Evolutionary conservation across 1,140 invertebrate species (phyloP).

Genomic region (Battus philenor): DNA sequence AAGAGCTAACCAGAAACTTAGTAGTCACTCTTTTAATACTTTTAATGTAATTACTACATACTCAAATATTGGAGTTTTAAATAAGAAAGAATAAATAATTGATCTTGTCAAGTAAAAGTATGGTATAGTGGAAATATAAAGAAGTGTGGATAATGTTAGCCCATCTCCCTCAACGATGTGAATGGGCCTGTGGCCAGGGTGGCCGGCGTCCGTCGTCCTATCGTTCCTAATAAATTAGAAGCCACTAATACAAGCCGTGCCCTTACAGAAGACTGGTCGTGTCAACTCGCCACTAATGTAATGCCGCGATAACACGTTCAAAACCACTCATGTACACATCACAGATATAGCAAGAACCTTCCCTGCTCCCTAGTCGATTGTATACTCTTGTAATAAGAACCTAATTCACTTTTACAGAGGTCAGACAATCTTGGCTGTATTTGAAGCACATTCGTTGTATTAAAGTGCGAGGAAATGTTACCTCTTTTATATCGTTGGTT

Average conservation of each 20-base stretch:
- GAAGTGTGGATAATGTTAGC: constrained; percentile 33
- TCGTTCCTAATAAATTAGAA: constrained; percentile 73
- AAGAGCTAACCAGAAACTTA: too few relatives aligned
- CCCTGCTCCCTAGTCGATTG: constrained; percentile 19
- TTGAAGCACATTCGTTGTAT: constrained; percentile 36
- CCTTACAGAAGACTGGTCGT: constrained; percentile 72
- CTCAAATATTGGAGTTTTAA: too few relatives aligned
- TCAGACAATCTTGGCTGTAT: constrained; percentile 27
- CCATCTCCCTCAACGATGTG: constrained; percentile 44
- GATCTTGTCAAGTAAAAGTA: too few relatives aligned
- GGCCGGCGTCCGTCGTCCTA: constrained; percentile 71
- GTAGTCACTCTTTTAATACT: too few relatives aligned
- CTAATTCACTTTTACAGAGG: constrained; percentile 20
- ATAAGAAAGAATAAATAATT: too few relatives aligned
- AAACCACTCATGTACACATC: constrained; percentile 59
- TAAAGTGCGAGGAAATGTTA: constrained; percentile 47
- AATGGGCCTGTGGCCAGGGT: constrained; percentile 65
- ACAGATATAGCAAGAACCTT: constrained; percentile 40
- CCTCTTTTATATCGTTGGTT: constrained; percentile 61
- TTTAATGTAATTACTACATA: too few relatives aligned
- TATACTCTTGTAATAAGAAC: constrained; percentile 15
- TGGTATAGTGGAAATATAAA: too few relatives aligned
- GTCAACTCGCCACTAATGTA: constrained; percentile 70
- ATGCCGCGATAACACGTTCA: constrained; percentile 64
- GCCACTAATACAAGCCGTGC: constrained; percentile 67